Evolutionary conservation across 2,888 invertebrate species (phyloP), one percentile per base, ranked within the genome.

Genomic region (Eristalis tenax): DNA sequence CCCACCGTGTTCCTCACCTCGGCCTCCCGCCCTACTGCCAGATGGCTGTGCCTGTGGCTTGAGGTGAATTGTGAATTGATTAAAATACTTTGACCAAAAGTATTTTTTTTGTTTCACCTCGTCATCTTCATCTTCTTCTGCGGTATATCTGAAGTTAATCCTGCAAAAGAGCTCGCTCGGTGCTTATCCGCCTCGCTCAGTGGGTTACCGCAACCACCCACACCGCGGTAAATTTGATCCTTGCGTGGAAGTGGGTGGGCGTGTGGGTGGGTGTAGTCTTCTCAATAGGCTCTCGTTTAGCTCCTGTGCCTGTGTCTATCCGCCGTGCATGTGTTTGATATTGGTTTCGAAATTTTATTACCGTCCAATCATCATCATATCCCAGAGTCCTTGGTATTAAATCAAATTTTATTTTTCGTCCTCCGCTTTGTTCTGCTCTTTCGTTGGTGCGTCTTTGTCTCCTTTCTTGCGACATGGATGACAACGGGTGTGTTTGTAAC

Each of bases 81-180:
- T 86, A 78, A 86, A 86, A 86, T 83, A 86, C 83, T 83, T 86
- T 83, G 86, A 83, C 83, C 86, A 83, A 86, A 79, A 78, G 66
- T 78, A 78, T 86, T 78, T 78, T 18, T 66, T 35, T 64, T 57
- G 4, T 26, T 35, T 23, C 32, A 64, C 32, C 11, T 35, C 26
- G 26, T 26, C 26, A 3, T 64, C 50, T 61, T 23, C 69, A 4
- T 10, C 32, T 32, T 32, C 8, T 43, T 68, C n/a, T 64, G 43
- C 40, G 65, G 70, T 65, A 50, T 73, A 77, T 85, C 77, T 56
- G 35, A 77, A 83, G 78, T 86, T 83, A 86, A 83, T 83, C 74
- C 78, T n/a, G 78, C 69, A 82, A 82, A 86, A 69, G 65, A 61
- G 57, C 74, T 70, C 13, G 43, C 69, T 86, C 76, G 61, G 35